phyloP scores from a whole-genome alignment of 2,113 vertebrate species.

The Daubentonia madagascariensis region DNA sequence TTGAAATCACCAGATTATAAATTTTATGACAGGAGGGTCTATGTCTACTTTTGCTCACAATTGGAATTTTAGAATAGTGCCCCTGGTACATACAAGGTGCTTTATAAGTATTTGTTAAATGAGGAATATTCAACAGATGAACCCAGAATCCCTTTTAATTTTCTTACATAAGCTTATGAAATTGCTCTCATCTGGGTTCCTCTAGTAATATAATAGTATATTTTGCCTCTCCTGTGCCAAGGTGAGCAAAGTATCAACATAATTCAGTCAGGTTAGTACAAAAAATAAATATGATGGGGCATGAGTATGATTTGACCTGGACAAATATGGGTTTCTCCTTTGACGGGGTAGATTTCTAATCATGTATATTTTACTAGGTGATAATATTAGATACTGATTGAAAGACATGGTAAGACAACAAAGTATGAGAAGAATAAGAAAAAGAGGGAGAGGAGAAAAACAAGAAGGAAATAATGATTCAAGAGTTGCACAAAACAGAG shows the following conservation, averaged over 20 bases:
- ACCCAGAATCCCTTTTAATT: conserved; percentile 14
- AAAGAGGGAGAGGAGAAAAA: background rate
- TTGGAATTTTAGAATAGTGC: background rate
- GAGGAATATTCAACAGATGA: background rate
- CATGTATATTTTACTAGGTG: background rate
- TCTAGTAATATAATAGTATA: background rate
- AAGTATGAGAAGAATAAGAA: background rate
- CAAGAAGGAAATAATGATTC: background rate
- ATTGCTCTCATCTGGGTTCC: background rate
- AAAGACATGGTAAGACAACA: background rate
- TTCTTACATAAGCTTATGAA: background rate
- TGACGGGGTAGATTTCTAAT: background rate
- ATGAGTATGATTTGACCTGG: background rate
- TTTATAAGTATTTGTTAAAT: conserved; percentile 14
- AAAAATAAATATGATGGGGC: background rate
- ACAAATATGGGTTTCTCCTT: background rate
- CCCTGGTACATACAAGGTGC: background rate
- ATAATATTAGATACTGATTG: background rate
- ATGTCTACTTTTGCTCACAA: background rate
- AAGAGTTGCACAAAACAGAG: background rate
- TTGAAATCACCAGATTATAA: background rate
- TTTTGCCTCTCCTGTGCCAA: background rate
- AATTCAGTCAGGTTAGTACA: background rate
- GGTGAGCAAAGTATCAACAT: background rate
- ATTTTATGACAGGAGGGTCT: background rate